Evolutionary conservation across 1,140 invertebrate species (phyloP).

Genomic region (Platorchestia sp.): DNA sequence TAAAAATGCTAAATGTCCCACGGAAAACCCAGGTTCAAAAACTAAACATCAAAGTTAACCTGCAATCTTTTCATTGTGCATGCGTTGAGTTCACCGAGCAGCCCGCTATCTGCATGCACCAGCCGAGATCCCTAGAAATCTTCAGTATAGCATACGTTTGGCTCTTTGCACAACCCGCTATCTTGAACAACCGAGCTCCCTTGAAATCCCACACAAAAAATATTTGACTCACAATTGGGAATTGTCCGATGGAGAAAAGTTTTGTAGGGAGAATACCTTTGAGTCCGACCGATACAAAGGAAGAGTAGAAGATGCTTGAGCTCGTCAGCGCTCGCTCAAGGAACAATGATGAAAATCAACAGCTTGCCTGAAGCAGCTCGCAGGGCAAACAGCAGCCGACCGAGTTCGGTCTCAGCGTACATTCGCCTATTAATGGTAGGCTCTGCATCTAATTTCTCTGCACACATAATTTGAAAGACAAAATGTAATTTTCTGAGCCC

Average conservation of each 20-base stretch:
- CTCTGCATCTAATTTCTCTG: too few relatives aligned
- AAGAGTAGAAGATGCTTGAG: conserved; percentile 12
- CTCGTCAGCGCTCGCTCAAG: neutral
- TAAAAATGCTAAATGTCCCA: neutral
- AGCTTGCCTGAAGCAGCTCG: neutral
- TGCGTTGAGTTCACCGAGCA: neutral
- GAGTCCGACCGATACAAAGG: neutral
- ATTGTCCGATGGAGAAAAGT: neutral
- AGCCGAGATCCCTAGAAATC: neutral
- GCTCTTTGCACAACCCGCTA: neutral
- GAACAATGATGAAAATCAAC: neutral
- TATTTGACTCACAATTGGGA: neutral
- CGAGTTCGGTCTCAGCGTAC: neutral
- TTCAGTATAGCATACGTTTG: neutral
- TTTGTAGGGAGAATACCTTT: neutral
- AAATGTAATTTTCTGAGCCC: too few relatives aligned
- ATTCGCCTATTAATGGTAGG: too few relatives aligned
- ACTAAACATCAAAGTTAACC: neutral
- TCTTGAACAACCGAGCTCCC: neutral
- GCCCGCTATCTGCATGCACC: neutral
- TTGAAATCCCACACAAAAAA: neutral
- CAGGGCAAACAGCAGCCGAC: neutral
- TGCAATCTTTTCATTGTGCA: neutral
- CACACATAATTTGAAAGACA: too few relatives aligned
- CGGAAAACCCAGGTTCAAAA: neutral